Base-by-base conservation (phyloP, 2,113 vertebrate species). In the Festucalex cinctus region DNA sequence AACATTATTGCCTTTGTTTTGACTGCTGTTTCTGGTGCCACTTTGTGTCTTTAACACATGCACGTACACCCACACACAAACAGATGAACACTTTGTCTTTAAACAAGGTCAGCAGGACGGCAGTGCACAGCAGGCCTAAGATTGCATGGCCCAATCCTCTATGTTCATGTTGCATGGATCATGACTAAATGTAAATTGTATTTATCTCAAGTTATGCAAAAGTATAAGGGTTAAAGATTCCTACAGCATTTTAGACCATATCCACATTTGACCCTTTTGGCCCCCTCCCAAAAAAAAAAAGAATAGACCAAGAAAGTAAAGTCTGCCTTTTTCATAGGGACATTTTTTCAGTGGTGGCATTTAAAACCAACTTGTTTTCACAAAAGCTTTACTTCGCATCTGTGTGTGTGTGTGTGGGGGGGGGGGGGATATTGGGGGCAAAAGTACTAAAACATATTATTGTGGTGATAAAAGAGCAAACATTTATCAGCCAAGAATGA, bases 1-100 rank as follows among this genome's bases (percentile, higher is more conserved):
- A 68, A 86, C 79, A 73, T 77, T 26, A 46, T 49, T 48, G 63
- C 24, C 61, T 76, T 79, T 84, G 83, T 87, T 89, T 83, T 79
- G 82, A 72, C 71, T 81, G 75, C 70, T 66, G 77, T 60, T 68
- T 65, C 75, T 59, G 67, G 81, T 82, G 76, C 72, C 83, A 88
- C 80, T 87, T 82, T 82, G 75, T 71, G 75, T 77, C 77, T 76
- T 70, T 75, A 69, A 76, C 22, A 77, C 70, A 70, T 70, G 41
- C 63, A 66, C 54, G n/a, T 6, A 17, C 61, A 56, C 19, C 17
- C 70, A 63, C 39, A 19, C 71, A 67, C 74, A 17, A 1, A 6
- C 43, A 46, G 5, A 46, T 17, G n/a, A 73, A 66, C 70, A 81
- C 82, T 75, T 80, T 65, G 78, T 79, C 83, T 86, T 80, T 82